Evolutionary conservation across 2,113 vertebrate genomes (phyloP).

Genomic region (Elgaria multicarinata): DNA sequence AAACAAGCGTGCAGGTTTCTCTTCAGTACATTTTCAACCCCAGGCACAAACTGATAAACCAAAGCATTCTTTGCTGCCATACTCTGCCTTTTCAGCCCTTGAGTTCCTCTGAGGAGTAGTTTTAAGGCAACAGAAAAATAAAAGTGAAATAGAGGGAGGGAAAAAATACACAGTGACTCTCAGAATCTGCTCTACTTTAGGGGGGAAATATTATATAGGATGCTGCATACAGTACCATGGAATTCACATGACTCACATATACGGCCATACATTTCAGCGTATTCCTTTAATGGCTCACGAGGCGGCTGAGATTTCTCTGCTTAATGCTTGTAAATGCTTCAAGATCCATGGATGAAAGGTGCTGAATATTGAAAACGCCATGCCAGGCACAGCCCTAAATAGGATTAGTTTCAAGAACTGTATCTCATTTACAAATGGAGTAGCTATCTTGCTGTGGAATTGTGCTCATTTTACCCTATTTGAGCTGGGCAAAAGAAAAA

Average conservation of each 20-base stretch:
- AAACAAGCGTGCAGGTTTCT: not conserved
- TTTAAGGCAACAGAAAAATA: not conserved
- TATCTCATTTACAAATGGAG: constrained; percentile 35
- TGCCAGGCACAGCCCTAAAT: constrained; percentile 20
- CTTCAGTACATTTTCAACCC: not conserved
- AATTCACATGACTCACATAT: not conserved
- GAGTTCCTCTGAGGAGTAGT: not conserved
- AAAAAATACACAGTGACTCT: not conserved
- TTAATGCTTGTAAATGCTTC: constrained; percentile 30
- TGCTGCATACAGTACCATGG: not conserved
- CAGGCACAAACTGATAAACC: not conserved
- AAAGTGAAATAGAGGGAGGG: not conserved
- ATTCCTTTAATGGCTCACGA: not conserved
- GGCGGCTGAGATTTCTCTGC: not conserved
- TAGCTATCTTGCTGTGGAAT: constrained; percentile 14
- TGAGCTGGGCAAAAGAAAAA: not conserved
- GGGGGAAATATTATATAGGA: not conserved
- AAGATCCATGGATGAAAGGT: constrained; percentile 37
- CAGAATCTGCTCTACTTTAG: not conserved
- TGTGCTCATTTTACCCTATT: not conserved
- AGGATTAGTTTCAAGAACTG: constrained; percentile 39
- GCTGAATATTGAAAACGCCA: constrained; percentile 30
- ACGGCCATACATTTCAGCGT: not conserved
- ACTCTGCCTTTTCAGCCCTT: not conserved
- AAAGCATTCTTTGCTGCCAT: not conserved